These are phyloP conservation scores for Belonocnema kinseyi DNA, from an alignment of 1,140 invertebrate genomes.

Conservation along the genomic window DNA sequence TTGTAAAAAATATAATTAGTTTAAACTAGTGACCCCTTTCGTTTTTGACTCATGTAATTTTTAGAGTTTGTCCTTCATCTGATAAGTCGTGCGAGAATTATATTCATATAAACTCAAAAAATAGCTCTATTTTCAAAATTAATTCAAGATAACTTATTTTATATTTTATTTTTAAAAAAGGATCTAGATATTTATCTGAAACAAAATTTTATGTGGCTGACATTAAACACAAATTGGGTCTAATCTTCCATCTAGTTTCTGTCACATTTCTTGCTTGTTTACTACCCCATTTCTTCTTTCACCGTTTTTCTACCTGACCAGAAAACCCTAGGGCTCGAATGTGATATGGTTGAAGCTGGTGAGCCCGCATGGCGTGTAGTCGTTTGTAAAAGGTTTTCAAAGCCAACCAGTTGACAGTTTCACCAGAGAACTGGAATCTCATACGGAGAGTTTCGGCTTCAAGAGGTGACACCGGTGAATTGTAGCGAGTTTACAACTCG, in stretches of 20 bases:
- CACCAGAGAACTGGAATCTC: conserved; percentile 15
- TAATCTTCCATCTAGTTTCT: not conserved
- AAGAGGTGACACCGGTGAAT: conserved; percentile 23
- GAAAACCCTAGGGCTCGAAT: conserved; percentile 17
- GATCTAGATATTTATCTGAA: too few relatives aligned
- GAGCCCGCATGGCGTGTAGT: conserved; percentile 23
- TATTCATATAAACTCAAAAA: too few relatives aligned
- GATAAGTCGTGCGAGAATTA: too few relatives aligned
- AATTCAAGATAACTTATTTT: too few relatives aligned
- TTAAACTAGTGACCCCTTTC: too few relatives aligned
- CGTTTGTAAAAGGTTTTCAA: conserved; percentile 31
- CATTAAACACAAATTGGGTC: not conserved
- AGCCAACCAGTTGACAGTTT: conserved; percentile 27
- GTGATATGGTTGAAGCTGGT: conserved; percentile 1
- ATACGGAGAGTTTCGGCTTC: conserved; percentile 19
- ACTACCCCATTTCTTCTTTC: not conserved
- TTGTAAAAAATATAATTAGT: too few relatives aligned
- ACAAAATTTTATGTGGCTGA: too few relatives aligned
- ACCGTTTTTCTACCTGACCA: not conserved
- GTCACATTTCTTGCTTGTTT: not conserved
- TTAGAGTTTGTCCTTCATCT: too few relatives aligned
- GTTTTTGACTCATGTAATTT: too few relatives aligned
- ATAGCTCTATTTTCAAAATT: too few relatives aligned
- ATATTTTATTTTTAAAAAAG: too few relatives aligned
- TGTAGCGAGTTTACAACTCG: conserved; percentile 22